A percentile compares a stretch with the other conserved stretches of the same genome.
Conservation (phyloP, 2,888 invertebrate genomes). For the Acrocyrtus sp. region DNA sequence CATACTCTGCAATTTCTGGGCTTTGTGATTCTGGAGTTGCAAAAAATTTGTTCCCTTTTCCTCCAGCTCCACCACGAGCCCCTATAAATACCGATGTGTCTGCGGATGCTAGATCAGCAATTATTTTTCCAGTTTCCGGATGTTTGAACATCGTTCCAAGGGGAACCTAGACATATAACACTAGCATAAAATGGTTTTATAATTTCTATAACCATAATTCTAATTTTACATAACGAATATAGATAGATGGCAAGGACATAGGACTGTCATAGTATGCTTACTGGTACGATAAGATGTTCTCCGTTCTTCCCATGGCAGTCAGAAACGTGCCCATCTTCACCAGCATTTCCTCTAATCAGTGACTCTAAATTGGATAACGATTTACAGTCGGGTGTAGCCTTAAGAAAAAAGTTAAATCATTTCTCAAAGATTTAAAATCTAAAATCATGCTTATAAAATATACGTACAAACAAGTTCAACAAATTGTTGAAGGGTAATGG, state of each 20-base stretch:
- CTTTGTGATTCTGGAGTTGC: constrained; percentile 79
- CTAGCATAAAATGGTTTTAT: too few relatives aligned
- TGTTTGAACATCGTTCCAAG: constrained; percentile 68
- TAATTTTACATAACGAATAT: too few relatives aligned
- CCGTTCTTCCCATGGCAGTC: constrained; percentile 88
- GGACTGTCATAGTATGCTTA: constrained; percentile 58
- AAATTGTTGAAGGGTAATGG: constrained; percentile 18
- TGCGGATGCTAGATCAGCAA: constrained; percentile 73
- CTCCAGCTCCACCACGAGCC: constrained; percentile 95
- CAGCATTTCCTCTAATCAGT: constrained; percentile 74
- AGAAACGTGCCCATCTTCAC: constrained; percentile 78
- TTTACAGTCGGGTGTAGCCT: constrained; percentile 75
- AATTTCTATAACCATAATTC: too few relatives aligned
- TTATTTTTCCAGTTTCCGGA: constrained; percentile 68
- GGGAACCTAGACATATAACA: constrained; percentile 70
- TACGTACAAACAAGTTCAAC: neutral
- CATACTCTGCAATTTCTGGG: constrained; percentile 87
- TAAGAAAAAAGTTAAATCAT: constrained; percentile 38
- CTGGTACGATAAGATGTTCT: constrained; percentile 74
- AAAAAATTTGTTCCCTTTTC: constrained; percentile 95
- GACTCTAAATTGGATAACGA: constrained; percentile 77
- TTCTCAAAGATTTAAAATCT: neutral
- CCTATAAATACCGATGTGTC: constrained; percentile 83
- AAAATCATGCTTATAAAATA: neutral
- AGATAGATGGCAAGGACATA: too few relatives aligned